Conservation (phyloP, 1,140 invertebrate species). For the Mya arenaria region DNA sequence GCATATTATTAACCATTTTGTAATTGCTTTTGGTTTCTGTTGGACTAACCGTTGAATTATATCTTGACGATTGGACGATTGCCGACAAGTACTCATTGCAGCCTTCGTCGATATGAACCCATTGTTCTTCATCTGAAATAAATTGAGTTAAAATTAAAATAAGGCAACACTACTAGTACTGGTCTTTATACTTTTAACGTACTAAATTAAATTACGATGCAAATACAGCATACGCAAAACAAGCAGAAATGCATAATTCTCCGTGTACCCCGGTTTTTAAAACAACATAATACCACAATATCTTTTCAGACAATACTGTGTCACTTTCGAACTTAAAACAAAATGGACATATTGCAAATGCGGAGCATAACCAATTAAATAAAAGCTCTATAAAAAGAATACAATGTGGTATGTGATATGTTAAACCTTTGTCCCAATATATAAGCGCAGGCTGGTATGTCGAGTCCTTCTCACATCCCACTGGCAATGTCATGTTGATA, state of each 20-base stretch:
- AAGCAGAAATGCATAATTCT: not conserved
- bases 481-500: conserved; percentile 6
- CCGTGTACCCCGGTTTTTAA: not conserved
- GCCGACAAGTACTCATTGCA: conserved; percentile 9
- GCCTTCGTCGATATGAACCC: conserved; percentile 34
- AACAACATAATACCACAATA: not conserved
- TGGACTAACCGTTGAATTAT: too few species aligned
- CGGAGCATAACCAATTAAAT: not conserved
- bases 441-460: conserved; percentile 20
- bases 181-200: not conserved
- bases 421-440: conserved; percentile 29
- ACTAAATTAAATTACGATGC: too few species aligned
- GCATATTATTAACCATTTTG: not conserved
- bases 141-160: not conserved
- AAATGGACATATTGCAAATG: not conserved
- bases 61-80: too few species aligned
- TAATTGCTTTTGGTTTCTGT: not conserved
- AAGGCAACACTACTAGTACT: too few species aligned
- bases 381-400: not conserved
- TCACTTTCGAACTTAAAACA: not conserved
- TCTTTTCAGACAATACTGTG: not conserved
- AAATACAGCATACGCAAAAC: not conserved
- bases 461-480: conserved; percentile 14
- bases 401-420: too few species aligned
- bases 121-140: conserved; percentile 20